A percentile compares a stretch with the other conserved stretches of the same genome.
phyloP scores from a whole-genome alignment of 1,140 invertebrate genomes.

The Lithobius niger region DNA sequence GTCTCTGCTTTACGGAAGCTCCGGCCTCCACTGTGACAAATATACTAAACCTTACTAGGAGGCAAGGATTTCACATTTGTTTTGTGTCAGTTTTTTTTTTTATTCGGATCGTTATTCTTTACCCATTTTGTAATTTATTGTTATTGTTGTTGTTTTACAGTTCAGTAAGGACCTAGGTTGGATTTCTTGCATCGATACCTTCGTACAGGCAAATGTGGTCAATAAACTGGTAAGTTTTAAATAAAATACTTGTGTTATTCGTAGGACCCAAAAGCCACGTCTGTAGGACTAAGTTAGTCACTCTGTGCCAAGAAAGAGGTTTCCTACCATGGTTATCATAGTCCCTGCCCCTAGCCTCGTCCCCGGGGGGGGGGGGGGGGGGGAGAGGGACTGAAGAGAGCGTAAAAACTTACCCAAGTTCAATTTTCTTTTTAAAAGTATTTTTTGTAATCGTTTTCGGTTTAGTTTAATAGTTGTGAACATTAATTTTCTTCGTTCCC shows the following conservation, averaged over 20 bases:
- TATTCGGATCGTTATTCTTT: too few species aligned
- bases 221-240: slow-evolving; percentile 33
- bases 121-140: background rate
- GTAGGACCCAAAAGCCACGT: background rate
- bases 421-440: too few species aligned
- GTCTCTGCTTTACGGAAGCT: background rate
- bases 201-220: slow-evolving; percentile 38
- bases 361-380: background rate
- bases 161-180: slow-evolving; percentile 32
- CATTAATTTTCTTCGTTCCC: too few species aligned
- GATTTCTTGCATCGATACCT: slow-evolving; percentile 34
- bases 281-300: slow-evolving; percentile 7
- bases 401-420: background rate
- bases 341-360: background rate
- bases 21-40: background rate
- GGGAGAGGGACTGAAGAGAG: background rate
- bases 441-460: slow-evolving; percentile 3
- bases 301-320: background rate
- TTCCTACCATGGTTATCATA: background rate
- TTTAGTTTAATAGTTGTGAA: background rate
- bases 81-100: too few species aligned
- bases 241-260: background rate
- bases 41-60: background rate
- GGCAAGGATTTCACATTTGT: too few species aligned
- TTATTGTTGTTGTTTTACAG: slow-evolving; percentile 16